Percentiles rank a stretch among this genome's conserved stretches.
phyloP scores from a whole-genome alignment of 2,888 invertebrate genomes.

The Priapulus caudatus region DNA sequence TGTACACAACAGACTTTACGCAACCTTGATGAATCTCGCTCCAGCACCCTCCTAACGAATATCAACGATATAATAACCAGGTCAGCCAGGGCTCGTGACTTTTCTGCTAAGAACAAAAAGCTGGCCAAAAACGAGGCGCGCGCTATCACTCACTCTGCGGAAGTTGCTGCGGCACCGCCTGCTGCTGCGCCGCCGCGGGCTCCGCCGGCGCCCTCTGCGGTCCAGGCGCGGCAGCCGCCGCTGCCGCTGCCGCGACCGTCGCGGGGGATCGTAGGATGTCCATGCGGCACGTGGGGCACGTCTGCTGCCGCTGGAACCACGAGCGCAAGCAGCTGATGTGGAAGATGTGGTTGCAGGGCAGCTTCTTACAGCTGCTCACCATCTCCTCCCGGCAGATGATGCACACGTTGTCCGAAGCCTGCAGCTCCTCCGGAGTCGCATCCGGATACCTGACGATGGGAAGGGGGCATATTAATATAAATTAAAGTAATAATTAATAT shows the following conservation, averaged over 20 bases:
- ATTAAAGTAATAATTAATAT: not conserved
- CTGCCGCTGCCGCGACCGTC: conserved; percentile 23
- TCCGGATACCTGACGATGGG: conserved; percentile 56
- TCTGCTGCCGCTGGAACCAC: conserved; percentile 99
- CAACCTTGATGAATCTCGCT: no score
- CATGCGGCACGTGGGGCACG: conserved; percentile 93
- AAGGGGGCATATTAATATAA: conserved; percentile 27
- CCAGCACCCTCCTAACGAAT: no score
- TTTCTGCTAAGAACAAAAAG: no score
- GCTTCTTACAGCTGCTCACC: conserved; percentile 72
- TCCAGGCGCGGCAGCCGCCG: conserved; percentile 15
- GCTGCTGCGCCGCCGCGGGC: conserved; percentile 7
- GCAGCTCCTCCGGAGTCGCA: conserved; percentile 80
- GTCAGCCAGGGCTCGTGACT: no score
- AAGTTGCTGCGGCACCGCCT: conserved; percentile 11
- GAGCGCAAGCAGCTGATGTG: conserved; percentile 92
- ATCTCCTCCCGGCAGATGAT: conserved; percentile 92
- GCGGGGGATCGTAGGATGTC: conserved; percentile 53
- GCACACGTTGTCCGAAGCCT: conserved; percentile 89
- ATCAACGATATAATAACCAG: no score
- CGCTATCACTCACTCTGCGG: conserved; percentile 10
- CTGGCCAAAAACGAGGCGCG: not conserved
- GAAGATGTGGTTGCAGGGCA: conserved; percentile 98
- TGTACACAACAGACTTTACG: no score
- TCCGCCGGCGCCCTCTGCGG: conserved; percentile 10